A percentile compares a stretch with the other conserved stretches of the same genome.
These are phyloP conservation scores for Sebastes vulpes DNA, from an alignment of 2,797 vertebrate genomes.

Conservation along the genomic window DNA sequence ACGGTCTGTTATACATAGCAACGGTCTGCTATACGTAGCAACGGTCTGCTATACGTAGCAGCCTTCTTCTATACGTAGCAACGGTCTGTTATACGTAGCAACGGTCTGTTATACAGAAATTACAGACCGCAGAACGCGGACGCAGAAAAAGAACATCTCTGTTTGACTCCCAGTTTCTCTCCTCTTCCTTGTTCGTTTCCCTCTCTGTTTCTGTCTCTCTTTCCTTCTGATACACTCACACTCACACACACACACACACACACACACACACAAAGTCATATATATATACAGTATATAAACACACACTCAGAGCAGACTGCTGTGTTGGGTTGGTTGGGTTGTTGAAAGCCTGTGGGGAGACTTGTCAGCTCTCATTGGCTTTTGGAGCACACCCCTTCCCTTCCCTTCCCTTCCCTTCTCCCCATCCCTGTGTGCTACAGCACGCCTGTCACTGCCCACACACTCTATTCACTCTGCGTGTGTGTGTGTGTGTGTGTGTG, in stretches of 20 bases:
- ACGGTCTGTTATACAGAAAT: too few relatives aligned
- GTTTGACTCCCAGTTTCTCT: neutral
- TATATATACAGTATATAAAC: neutral
- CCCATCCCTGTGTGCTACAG: slow-evolving; percentile 34
- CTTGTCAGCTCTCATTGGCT: slow-evolving; percentile 65
- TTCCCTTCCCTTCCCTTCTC: slow-evolving; percentile 19
- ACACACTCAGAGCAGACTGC: neutral
- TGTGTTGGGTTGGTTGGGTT: slow-evolving; percentile 4
- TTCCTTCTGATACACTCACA: neutral
- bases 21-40: too few relatives aligned
- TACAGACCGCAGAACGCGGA: too few relatives aligned
- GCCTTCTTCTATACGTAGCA: too few relatives aligned
- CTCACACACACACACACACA: neutral
- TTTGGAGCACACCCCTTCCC: slow-evolving; percentile 16
- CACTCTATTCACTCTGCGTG: slow-evolving; percentile 12
- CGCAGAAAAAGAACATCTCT: neutral
- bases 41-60: rapidly evolving
- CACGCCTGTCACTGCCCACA: slow-evolving; percentile 50
- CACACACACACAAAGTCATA: neutral
- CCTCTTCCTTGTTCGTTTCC: neutral
- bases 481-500: neutral
- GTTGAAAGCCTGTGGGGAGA: slow-evolving; percentile 32
- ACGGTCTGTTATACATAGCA: too few relatives aligned
- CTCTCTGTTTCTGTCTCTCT: neutral
- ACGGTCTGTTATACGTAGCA: too few relatives aligned